Evolutionary conservation across 2,888 invertebrate species (phyloP).

Genomic region (Neria commutata): DNA sequence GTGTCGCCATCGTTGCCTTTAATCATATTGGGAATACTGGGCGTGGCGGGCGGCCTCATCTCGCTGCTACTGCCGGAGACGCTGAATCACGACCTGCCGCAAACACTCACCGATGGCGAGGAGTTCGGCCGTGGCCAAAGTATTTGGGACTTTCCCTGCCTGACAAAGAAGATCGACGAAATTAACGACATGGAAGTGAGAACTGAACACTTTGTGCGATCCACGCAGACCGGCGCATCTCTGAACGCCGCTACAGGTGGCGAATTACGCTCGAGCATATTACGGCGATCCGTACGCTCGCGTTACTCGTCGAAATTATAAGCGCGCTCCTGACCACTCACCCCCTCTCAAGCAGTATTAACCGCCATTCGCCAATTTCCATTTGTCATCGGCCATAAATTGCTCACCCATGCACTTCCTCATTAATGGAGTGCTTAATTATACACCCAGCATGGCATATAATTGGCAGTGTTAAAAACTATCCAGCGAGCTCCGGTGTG

Average conservation of each 20-base stretch:
- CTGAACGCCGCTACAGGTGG: slow-evolving; percentile 68
- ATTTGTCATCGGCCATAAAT: too few relatives aligned
- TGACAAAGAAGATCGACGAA: slow-evolving; percentile 66
- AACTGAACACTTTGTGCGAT: slow-evolving; percentile 53
- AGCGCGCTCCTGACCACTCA: too few relatives aligned
- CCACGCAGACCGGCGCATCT: slow-evolving; percentile 63
- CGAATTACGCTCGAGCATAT: slow-evolving; percentile 69
- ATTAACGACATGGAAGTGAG: slow-evolving; percentile 47
- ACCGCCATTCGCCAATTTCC: too few relatives aligned
- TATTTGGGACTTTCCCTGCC: slow-evolving; percentile 83
- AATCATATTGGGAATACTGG: slow-evolving; percentile 77
- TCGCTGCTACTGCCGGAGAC: slow-evolving; percentile 85
- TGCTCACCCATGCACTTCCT: neutral
- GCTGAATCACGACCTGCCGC: slow-evolving; percentile 82
- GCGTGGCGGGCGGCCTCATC: slow-evolving; percentile 76
- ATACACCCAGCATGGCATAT: too few relatives aligned
- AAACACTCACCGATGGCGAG: slow-evolving; percentile 85
- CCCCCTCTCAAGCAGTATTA: too few relatives aligned
- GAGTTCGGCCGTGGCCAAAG: slow-evolving; percentile 80
- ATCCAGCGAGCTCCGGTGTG: too few relatives aligned
- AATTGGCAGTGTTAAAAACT: too few relatives aligned
- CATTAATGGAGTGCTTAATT: too few relatives aligned
- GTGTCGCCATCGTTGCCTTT: slow-evolving; percentile 76
- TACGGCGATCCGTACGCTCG: slow-evolving; percentile 65
- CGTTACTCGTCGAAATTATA: slow-evolving; percentile 61